Base-by-base conservation (phyloP, 2,888 invertebrate species). In the Dryocosmus kuriphilus region DNA sequence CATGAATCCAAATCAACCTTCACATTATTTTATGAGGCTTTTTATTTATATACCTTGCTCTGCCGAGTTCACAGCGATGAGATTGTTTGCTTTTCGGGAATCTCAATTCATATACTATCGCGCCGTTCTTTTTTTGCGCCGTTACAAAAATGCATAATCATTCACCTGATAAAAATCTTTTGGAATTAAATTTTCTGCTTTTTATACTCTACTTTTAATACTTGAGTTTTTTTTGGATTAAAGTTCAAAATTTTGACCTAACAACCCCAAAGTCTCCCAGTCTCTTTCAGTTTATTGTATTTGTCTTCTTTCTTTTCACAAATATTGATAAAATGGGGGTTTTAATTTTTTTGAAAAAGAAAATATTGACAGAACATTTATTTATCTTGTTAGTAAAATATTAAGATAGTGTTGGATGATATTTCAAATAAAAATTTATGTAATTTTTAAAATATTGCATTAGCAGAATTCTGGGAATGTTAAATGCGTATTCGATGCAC, bases 21-120 rank as follows among this genome's bases (percentile, higher is more conserved):
- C 46, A 51, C 67, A 30, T 71, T 71, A 71, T 71, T 71, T 71
- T 71, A 71, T 51, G 46, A 46, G 46, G 67, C 46, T 51, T 71
- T 71, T 71, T 71, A 71, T 46, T 71, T 71, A 71, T 71, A 71
- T 71, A 46, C 46, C 46, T 32, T 46, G 67, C 30, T 71, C 27
- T 38, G 65, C 16, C 32, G n/a, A 62, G 62, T 62, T 62, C 32
- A 62, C 5, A 16, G 19, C 27, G 67, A 51, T 71, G 51, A 51
- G 19, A 51, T 71, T 27, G 46, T 27, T 65, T 27, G 16, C 30
- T 71, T 71, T 46, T 71, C 67, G 27, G 27, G n/a, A 51, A 71
- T 71, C 9, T 46, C 16, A n/a, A 41, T 71, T 30, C 51, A 16
- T 9, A 65, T 38, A 11, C 7, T 38, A 51, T 71, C 30, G 30